Evolutionary conservation across 1,140 invertebrate genomes (phyloP), one percentile per base, ranked within the genome.

Genomic region (Marisa cornuarietis): DNA sequence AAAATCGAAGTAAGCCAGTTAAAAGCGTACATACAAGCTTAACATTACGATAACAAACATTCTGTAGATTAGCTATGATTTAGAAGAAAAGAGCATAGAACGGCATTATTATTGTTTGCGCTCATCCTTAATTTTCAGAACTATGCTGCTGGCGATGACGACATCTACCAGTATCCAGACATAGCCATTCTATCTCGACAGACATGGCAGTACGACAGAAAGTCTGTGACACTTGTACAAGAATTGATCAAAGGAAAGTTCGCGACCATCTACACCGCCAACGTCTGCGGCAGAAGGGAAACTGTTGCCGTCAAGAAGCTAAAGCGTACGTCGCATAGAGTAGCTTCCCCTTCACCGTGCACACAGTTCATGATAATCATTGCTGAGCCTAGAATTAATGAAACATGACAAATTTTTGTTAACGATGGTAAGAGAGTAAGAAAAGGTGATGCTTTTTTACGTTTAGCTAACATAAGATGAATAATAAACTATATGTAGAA

Each of bases 211-310:
- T 62, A 82, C 18, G 31, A 54, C n/a, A 51, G 76, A 18, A 66
- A 80, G 75, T 49, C 79, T 49, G 24, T 85, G 16, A 62, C 76
- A 1, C 69, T 85, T 14, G 22, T 82, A 31, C 62, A 74, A 22
- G 58, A 78, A 16, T 10, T 84, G 51, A 79, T 71, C 20, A 66
- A 73, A 6, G 84, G 84, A 16, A 71, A 72, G 58, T 85, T 85
- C 80, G 84, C 84, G 14, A 81, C 71, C 51, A 85, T 85, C 52
- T 85, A 76, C 77, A 75, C 78, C 63, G 84, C 84, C n/a, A 78
- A 18, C 20, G 52, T 65, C 42, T 18, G 65, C 42, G 54, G 16
- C 7, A 71, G 71, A 8, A 58, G n/a, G 22, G 58, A 65, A 18
- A 52, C 49, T 42, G 84, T 83, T 24, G 79, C 79, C 13, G 84